Conservation (phyloP, 2,113 vertebrate species). For the Heterochromis multidens region DNA sequence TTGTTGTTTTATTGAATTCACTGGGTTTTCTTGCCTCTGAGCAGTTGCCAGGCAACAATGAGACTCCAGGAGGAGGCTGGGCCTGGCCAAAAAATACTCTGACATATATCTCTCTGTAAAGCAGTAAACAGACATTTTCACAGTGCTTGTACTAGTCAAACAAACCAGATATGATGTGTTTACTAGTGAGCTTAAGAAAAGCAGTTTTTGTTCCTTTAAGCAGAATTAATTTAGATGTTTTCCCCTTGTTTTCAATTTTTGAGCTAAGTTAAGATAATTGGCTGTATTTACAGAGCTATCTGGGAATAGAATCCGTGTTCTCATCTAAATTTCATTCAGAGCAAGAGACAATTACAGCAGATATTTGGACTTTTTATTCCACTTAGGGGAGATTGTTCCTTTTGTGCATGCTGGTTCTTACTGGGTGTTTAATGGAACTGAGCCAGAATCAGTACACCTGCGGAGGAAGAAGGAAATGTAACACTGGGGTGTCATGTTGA, state of each 20-base stretch:
- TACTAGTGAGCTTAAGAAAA: not conserved
- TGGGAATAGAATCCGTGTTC: not conserved
- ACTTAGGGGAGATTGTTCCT: not conserved
- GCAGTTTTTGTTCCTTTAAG: not conserved
- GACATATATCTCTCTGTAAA: not conserved
- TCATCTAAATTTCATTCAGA: fast-evolving
- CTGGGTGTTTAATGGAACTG: not conserved
- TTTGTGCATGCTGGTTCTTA: fast-evolving
- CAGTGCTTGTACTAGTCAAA: not conserved
- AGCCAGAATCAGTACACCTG: not conserved
- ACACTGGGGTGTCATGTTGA: not conserved
- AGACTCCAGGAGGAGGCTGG: not conserved
- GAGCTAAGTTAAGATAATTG: not conserved
- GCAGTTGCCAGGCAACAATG: conserved; percentile 8
- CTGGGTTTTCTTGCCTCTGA: not conserved
- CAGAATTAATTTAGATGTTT: not conserved
- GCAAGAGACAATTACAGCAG: not conserved
- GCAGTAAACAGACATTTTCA: not conserved
- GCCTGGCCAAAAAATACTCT: not conserved
- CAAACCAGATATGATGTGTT: not conserved
- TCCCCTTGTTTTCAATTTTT: not conserved
- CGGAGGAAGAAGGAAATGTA: not conserved
- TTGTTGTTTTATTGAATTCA: not conserved
- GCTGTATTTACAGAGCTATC: not conserved
- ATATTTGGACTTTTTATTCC: not conserved